Base-by-base conservation (phyloP, 2,888 invertebrate species). In the Dasysyrphus albostriatus region DNA sequence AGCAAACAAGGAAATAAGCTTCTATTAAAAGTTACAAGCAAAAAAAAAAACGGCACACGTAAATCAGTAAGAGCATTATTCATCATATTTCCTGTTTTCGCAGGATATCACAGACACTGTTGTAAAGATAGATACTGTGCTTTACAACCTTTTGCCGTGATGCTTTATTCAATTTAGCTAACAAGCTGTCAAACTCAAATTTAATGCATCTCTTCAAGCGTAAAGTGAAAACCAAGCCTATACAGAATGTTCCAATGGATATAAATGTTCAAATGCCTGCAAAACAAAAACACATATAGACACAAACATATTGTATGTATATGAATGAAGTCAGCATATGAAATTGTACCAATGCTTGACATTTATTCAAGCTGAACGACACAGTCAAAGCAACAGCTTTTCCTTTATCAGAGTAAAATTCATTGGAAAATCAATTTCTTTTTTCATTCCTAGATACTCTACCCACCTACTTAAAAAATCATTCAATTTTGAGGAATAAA, bases 141-240 rank as follows among this genome's bases (percentile, higher is more conserved):
- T 19, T 58, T 10, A 19, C 37, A 58, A 14, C 16, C 34, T 6
- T 19, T 54, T 6, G 12, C 10, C 0, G 51, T 9, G 10, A n/a
- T 14, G 24, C 29, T 29, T 54, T 29, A 54, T 19, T 54, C 51
- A 54, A 54, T 54, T 54, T 29, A 14, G 14, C 51, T 29, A 29
- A 54, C 51, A 54, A 12, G 24, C 51, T 29, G 51, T 54, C 51
- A 54, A 54, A 29, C 51, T 5, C 44, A 44, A n/a, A 44, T 44
- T 44, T 44, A 44, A 44, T 54, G 51, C 19, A 54, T 54, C 51
- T 14, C 24, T 54, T 54, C 24, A 29, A 29, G 51, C 14, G n/a
- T 54, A 29, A 54, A 54, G 19, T 19, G 29, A 54, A 54, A 12
- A 54, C 44, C n/a, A 44, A 44, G 42, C 42, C 42, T 44, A 2